Evolutionary conservation across 53 echinoderm and acorn worm species (phyloP), one percentile per base, ranked within the genome.

Genomic region (Zoroaster sp.): DNA sequence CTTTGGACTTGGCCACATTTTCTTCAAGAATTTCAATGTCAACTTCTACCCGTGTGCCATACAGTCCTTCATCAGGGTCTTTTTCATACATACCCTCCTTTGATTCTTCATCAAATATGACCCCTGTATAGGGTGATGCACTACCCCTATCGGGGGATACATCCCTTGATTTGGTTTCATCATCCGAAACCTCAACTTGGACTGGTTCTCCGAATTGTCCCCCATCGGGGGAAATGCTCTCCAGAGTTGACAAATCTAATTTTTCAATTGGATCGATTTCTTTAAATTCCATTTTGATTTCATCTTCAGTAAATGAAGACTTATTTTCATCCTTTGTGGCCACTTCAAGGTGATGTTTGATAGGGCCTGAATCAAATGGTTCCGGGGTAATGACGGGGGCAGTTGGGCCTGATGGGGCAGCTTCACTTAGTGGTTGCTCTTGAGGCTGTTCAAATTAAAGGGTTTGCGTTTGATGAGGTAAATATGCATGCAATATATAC

Each of bases 371-470:
- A 38, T 55, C 35, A 5, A 14, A 9, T 11, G 66, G 68, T 33
- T 67, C 35, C 35, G 55, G 35, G 34, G 53, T 4, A 41, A 54
- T n/a, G n/a, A n/a, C n/a, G n/a, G n/a, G n/a, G n/a, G n/a, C n/a
- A n/a, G 81, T 14, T 1, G 17, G 81, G 67, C 68, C 81, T 81
- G 81, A 67, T 66, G 81, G 81, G 81, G 40, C 32, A 37, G 43
- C 42, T 1, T 40, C 67, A 31, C 81, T 66, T 66, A 66, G 31
- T 5, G 25, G 67, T 42, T 54, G 38, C 30, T 81, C 81, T 43
- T 66, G 11, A 6, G 66, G 43, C 81, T 81, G 81, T 81, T 81
- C 38, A 32, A 14, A 81, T 81, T 66, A 67, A 81, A 36, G 66
- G 41, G 66, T 81, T 44, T 40, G 55, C 59, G 54, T 5, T 52